Evolutionary conservation across 2,888 invertebrate genomes (phyloP).

Genomic region (Cephonodes hylas): DNA sequence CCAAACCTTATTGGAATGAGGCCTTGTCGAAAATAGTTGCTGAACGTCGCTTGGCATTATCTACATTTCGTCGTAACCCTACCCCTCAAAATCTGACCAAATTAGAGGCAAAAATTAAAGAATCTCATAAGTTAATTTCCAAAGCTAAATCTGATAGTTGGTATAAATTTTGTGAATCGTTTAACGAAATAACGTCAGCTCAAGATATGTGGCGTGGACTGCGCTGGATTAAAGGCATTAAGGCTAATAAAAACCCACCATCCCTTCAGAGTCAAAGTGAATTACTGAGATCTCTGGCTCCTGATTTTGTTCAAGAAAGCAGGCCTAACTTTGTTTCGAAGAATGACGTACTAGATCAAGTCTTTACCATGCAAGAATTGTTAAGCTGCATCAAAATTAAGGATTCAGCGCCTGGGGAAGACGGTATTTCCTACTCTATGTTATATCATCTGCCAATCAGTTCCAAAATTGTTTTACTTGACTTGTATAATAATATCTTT

Average conservation of each 20-base stretch:
- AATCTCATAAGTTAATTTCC: slow-evolving; percentile 17
- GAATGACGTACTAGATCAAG: not conserved
- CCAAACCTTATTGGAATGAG: slow-evolving; percentile 27
- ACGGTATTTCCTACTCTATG: too few species aligned
- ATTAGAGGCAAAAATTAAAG: slow-evolving; percentile 17
- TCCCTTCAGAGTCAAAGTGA: not conserved
- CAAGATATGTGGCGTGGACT: not conserved
- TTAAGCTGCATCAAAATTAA: too few species aligned
- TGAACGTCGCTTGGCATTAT: slow-evolving; percentile 23
- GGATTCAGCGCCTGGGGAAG: too few species aligned
- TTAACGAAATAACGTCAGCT: slow-evolving; percentile 14
- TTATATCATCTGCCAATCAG: too few species aligned
- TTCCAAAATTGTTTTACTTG: too few species aligned
- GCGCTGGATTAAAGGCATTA: not conserved
- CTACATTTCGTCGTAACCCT: slow-evolving; percentile 24
- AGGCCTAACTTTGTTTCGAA: not conserved
- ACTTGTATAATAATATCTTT: too few species aligned
- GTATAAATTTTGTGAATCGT: slow-evolving; percentile 17
- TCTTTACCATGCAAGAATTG: too few species aligned
- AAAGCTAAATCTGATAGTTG: slow-evolving; percentile 18
- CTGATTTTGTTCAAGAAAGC: not conserved
- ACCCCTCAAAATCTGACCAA: slow-evolving; percentile 22
- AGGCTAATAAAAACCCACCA: not conserved
- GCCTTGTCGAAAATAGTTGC: slow-evolving; percentile 26
- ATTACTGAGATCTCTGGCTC: not conserved